These are phyloP conservation scores for Oligia strigilis DNA, from an alignment of 2,888 invertebrate genomes.

Conservation along the genomic window DNA sequence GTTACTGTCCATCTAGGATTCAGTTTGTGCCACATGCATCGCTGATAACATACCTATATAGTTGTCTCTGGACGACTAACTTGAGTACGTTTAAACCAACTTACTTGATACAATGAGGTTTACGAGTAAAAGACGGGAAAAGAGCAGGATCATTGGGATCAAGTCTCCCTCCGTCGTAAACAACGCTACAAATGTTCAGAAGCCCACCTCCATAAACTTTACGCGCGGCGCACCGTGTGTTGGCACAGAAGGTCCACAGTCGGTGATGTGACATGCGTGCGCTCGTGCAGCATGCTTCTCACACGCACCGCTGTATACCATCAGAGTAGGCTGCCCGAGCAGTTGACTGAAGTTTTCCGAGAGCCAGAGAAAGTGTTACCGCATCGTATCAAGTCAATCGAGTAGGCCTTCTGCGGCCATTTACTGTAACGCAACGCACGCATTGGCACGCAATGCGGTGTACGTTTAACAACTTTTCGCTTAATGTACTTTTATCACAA, in stretches of 20 bases:
- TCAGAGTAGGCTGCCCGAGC: not conserved
- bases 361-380: not conserved
- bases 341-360: not conserved
- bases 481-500: conserved; percentile 53
- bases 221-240: not conserved
- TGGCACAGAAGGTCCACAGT: conserved; percentile 3
- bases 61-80: not conserved
- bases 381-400: not conserved
- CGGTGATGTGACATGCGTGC: not conserved
- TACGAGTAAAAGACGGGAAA: conserved; percentile 19
- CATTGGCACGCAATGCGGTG: not conserved
- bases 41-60: not conserved
- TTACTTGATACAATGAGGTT: conserved; percentile 13
- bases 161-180: conserved; percentile 31
- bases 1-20: not conserved
- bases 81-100: not conserved
- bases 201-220: conserved; percentile 27
- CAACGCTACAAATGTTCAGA: conserved; percentile 40
- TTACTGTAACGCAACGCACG: not conserved
- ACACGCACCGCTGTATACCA: not conserved
- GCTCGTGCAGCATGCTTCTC: not conserved
- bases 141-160: conserved; percentile 23
- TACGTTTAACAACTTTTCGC: conserved; percentile 44
- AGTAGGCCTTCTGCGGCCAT: conserved; percentile 15
- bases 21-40: not conserved